phyloP scores from a whole-genome alignment of 2,797 vertebrate species.

The Masticophis lateralis region DNA sequence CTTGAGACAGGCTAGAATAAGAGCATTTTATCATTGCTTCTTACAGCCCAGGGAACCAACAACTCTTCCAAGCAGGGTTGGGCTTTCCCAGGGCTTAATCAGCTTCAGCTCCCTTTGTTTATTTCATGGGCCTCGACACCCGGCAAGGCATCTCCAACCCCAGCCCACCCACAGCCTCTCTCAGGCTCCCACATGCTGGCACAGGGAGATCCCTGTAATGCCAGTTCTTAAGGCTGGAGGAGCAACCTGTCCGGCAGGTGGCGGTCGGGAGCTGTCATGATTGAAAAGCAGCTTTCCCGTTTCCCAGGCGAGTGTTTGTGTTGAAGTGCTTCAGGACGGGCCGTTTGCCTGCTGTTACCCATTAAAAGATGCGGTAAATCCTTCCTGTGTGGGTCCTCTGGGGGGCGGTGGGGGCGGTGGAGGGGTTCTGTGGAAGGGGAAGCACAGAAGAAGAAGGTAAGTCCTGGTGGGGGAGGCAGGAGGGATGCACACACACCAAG shows the following conservation, averaged over 20 bases:
- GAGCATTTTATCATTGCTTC: background rate
- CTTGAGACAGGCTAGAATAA: background rate
- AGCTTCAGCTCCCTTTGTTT: background rate
- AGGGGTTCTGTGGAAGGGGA: background rate
- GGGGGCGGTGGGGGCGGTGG: too few relatives aligned
- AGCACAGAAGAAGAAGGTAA: background rate
- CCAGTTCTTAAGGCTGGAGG: background rate
- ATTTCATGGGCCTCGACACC: background rate
- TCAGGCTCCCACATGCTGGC: background rate
- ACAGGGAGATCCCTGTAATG: background rate
- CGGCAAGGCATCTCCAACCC: background rate
- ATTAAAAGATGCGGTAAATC: background rate
- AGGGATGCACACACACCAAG: background rate
- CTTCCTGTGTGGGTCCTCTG: background rate
- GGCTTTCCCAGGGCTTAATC: background rate
- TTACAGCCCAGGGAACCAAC: background rate
- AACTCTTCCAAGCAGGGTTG: background rate
- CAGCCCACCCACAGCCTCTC: background rate
- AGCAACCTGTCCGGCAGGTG: background rate
- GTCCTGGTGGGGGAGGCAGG: background rate
- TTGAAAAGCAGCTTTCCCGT: background rate
- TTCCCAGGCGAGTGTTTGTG: background rate
- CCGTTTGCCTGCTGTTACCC: background rate
- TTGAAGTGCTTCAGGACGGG: background rate
- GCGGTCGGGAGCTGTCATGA: background rate